Conservation (phyloP, 2,888 invertebrate species). For the Hermaeophaga mercurialis region DNA sequence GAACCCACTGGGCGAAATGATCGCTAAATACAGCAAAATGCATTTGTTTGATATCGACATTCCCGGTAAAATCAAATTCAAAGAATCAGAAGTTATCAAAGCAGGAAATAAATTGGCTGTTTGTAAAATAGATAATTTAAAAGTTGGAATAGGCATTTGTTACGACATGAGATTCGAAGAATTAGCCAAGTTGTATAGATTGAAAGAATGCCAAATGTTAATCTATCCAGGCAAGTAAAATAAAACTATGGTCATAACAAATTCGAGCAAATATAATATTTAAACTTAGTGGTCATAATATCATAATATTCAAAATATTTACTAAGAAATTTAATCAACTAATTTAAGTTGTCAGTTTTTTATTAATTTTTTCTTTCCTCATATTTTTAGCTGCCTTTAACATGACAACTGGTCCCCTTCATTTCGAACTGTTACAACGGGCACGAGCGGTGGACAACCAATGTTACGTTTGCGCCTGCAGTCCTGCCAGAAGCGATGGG, state of each 20-base stretch:
- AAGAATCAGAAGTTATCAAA: slow-evolving; percentile 84
- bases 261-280: no score
- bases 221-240: slow-evolving; percentile 87
- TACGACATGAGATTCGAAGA: slow-evolving; percentile 94
- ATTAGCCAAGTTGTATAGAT: slow-evolving; percentile 75
- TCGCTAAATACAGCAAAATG: slow-evolving; percentile 85
- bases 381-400: slow-evolving; percentile 74
- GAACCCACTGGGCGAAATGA: slow-evolving; percentile 74
- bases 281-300: no score
- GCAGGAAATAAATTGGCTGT: slow-evolving; percentile 76
- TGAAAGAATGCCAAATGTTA: slow-evolving; percentile 78
- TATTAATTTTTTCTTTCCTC: no score
- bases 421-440: slow-evolving; percentile 87
- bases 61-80: slow-evolving; percentile 88
- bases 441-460: slow-evolving; percentile 88
- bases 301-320: no score
- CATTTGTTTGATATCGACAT: slow-evolving; percentile 97
- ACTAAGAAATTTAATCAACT: no score
- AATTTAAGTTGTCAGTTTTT: no score
- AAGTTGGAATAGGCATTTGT: slow-evolving; percentile 91
- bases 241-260: no score
- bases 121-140: slow-evolving; percentile 72
- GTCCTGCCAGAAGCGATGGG: slow-evolving; percentile 80
- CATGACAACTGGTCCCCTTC: slow-evolving; percentile 92
- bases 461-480: slow-evolving; percentile 82